Percentiles rank a stretch among this genome's conserved stretches.
Evolutionary conservation across 2,888 invertebrate species (phyloP).

Genomic region (Blera fallax): DNA sequence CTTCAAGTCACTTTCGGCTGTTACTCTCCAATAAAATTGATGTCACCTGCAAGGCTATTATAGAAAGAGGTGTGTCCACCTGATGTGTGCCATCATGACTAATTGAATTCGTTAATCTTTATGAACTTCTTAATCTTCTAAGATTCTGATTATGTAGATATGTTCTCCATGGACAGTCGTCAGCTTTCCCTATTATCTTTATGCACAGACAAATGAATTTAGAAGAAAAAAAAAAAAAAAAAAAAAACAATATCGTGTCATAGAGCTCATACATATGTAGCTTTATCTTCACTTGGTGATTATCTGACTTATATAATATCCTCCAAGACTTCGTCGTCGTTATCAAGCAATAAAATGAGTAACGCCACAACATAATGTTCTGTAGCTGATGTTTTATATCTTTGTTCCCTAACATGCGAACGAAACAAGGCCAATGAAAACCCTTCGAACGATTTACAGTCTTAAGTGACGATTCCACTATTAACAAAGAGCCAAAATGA

Average conservation of each 20-base stretch:
- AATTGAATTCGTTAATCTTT: background rate
- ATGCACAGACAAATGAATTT: background rate
- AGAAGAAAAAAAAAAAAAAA: too few relatives aligned
- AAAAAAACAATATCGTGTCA: too few relatives aligned
- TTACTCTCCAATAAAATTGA: too few relatives aligned
- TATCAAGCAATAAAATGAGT: background rate
- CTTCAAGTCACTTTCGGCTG: too few relatives aligned
- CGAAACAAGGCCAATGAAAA: background rate
- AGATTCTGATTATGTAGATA: background rate
- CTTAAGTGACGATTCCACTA: background rate
- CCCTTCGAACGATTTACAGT: background rate
- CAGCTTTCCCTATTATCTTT: background rate
- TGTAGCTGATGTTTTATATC: background rate
- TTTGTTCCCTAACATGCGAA: background rate
- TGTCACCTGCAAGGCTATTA: too few relatives aligned
- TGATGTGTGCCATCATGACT: background rate
- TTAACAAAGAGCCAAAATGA: constrained; percentile 4
- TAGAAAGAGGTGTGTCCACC: background rate
- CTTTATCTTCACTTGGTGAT: background rate
- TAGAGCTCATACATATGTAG: background rate
- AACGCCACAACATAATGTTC: too few relatives aligned
- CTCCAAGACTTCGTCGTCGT: background rate
- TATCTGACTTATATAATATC: background rate
- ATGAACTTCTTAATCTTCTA: background rate
- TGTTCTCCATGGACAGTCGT: background rate